Base-by-base conservation (phyloP, 2,113 vertebrate genomes). In the Chaetura pelagica region DNA sequence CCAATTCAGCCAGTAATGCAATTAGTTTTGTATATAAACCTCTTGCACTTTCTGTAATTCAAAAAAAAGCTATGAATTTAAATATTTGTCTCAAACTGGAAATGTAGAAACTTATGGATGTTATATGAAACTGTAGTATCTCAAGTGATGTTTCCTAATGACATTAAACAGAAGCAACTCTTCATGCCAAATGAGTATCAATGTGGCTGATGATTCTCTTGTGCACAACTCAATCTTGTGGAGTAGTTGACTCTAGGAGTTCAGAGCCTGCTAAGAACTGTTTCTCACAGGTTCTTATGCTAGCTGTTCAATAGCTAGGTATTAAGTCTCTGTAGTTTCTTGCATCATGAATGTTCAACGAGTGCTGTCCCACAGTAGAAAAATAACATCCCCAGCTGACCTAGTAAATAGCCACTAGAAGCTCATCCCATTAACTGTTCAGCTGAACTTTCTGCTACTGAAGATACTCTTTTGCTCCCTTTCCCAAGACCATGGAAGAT, bases 31-130 rank as follows among this genome's bases (percentile, higher is more conserved):
- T 97, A 96, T 71, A 96, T 96, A 95, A 94, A 94, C 74, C 59
- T 96, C 62, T 94, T 98, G 97, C 97, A 98, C 98, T 98, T 98
- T 98, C 97, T 98, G 78, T 96, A 91, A 97, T 97, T 58, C 91
- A 84, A 97, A 97, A 97, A 97, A 89, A 63, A 29, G 77, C 95
- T 97, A 96, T 91, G 94, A 97, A 97, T 95, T 96, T 91, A 95
- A 96, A 79, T 94, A 94, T 97, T 96, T 96, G 90, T 97, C 96
- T 97, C 90, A 97, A 98, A 98, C 98, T 98, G 98, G 97, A 98
- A 98, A 98, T 97, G 73, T 96, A 97, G 95, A 96, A 95, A 82
- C 42, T 87, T 96, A 72, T 22, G 76, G 86, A 96, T 95, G 82
- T 96, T 95, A 81, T 94, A 40, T 92, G 79, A 80, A 95, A 93